Evolutionary conservation across 2,888 invertebrate species (phyloP).

Genomic region (Drosophila atripex): DNA sequence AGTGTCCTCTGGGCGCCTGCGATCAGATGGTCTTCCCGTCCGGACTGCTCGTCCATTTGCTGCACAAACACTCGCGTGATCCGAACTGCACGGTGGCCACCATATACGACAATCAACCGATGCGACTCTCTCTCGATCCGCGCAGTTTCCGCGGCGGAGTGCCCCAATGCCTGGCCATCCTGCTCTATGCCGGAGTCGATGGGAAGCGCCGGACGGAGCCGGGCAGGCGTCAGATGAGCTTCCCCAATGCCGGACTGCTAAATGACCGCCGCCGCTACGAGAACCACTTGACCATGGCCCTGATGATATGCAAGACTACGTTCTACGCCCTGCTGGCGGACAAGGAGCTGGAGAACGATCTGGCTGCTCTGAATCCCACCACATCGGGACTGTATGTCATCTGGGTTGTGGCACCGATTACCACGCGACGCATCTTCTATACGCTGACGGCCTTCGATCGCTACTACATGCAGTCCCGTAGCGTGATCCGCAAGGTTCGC

Average conservation of each 20-base stretch:
- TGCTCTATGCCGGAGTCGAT: slow-evolving; percentile 49
- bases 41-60: slow-evolving; percentile 46
- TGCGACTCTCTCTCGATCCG: slow-evolving; percentile 41
- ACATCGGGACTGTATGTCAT: slow-evolving; percentile 49
- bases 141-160: neutral
- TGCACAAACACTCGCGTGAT: slow-evolving; percentile 29
- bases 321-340: slow-evolving; percentile 54
- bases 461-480: slow-evolving; percentile 36
- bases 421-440: slow-evolving; percentile 40
- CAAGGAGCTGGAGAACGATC: slow-evolving; percentile 34
- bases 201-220: slow-evolving; percentile 18
- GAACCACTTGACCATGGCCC: slow-evolving; percentile 46
- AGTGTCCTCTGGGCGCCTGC: slow-evolving; percentile 17
- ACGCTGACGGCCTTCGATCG: slow-evolving; percentile 55
- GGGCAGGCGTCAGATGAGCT: slow-evolving; percentile 15
- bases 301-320: slow-evolving; percentile 48
- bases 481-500: slow-evolving; percentile 46
- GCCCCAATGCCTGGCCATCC: slow-evolving; percentile 31
- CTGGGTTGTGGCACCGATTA: slow-evolving; percentile 54
- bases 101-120: slow-evolving; percentile 35
- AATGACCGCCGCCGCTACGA: slow-evolving; percentile 18
- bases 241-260: slow-evolving; percentile 34
- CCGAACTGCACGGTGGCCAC: neutral
- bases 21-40: slow-evolving; percentile 40
- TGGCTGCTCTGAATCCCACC: slow-evolving; percentile 9